A percentile compares a stretch with the other conserved stretches of the same genome.
These are phyloP conservation scores for Enteromius argenteus DNA, from an alignment of 2,797 vertebrate species.

Conservation along the genomic window DNA sequence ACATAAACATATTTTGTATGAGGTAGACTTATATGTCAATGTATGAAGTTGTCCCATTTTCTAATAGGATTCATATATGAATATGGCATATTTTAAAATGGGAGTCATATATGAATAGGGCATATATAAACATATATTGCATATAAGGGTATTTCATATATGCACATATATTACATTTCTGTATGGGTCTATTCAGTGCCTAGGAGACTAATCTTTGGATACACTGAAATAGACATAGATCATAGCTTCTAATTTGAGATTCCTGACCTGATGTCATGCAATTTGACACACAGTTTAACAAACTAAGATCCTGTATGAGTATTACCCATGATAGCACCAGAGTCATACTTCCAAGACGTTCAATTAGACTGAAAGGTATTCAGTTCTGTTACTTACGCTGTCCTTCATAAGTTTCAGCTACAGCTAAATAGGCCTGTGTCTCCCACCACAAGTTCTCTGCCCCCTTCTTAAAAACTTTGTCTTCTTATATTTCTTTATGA, in stretches of 20 bases:
- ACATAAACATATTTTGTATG: too few species aligned
- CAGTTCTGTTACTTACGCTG: background rate
- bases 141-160: too few species aligned
- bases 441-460: constrained; percentile 44
- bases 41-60: too few species aligned
- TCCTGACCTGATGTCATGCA: background rate
- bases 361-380: background rate
- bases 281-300: background rate
- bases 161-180: too few species aligned
- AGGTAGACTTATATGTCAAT: too few species aligned
- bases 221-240: background rate
- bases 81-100: too few species aligned
- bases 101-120: too few species aligned
- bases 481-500: constrained; percentile 59
- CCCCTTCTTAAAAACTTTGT: constrained; percentile 61
- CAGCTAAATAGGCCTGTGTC: constrained; percentile 29
- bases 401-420: constrained; percentile 17
- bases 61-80: too few species aligned
- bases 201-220: background rate
- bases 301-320: background rate
- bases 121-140: too few species aligned
- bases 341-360: background rate
- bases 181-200: background rate
- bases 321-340: background rate
- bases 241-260: background rate